These are phyloP conservation scores for Lingula anatina DNA, from an alignment of 2,888 invertebrate genomes.

Conservation along the genomic window DNA sequence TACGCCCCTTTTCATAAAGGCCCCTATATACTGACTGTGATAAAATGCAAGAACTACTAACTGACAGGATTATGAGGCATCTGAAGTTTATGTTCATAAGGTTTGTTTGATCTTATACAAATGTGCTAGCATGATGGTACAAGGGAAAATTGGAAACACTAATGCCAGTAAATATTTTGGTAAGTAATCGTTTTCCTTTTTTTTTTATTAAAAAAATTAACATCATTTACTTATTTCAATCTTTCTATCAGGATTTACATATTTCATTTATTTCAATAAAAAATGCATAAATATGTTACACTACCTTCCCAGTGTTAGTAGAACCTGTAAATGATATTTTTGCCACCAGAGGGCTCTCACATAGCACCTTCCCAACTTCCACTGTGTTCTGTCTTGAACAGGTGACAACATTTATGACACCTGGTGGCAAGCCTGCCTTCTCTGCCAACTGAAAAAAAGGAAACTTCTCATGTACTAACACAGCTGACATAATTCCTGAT, in stretches of 20 bases:
- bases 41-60: neutral
- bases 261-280: too few species aligned
- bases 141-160: neutral
- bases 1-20: too few species aligned
- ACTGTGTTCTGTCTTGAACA: conserved; percentile 68
- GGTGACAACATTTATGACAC: conserved; percentile 86
- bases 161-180: neutral
- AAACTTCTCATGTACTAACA: too few species aligned
- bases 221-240: too few species aligned
- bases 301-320: conserved; percentile 81
- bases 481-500: too few species aligned
- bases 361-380: conserved; percentile 76
- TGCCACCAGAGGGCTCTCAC: conserved; percentile 74
- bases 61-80: neutral
- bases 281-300: too few species aligned
- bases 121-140: neutral
- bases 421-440: conserved; percentile 86
- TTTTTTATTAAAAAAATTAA: too few species aligned
- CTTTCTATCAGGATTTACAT: too few species aligned
- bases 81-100: neutral
- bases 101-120: neutral
- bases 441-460: conserved; percentile 62
- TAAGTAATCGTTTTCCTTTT: neutral
- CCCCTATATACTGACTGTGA: neutral
- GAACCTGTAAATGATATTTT: conserved; percentile 94